Base-by-base conservation (phyloP, 2,888 invertebrate genomes). In the Myopa testacea region DNA sequence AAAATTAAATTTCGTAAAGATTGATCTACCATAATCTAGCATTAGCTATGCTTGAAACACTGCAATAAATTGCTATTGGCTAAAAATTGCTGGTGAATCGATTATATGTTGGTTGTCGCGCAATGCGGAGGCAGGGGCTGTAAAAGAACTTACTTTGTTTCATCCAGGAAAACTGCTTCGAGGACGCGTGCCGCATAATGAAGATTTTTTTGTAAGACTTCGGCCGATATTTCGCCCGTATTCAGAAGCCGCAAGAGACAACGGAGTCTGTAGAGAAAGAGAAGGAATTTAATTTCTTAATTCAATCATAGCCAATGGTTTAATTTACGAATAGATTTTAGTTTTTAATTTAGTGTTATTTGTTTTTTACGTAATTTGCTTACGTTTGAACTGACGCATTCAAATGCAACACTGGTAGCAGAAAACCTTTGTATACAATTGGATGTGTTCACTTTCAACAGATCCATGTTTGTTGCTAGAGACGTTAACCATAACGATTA, bases 181-280 rank as follows among this genome's bases (percentile, higher is more conserved):
- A 98, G 92, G 68, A 98, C 97, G 87, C 95, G 94, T 26, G 96
- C 96, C 76, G 97, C 97, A 90, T 97, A 98, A 86, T 96, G 95
- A 83, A 98, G 91, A 91, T 98, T 98, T 90, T 95, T 94, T 91
- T 96, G 95, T 85, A 98, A 92, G 82, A 96, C 94, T 89, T 96
- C 96, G 83, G 94, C 94, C 52, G 96, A 94, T 86, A 98, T 94
- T 91, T 96, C 95, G 87, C 96, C 97, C 88, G 93, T 92, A 88
- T 95, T 94, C 87, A 97, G 92, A 89, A 96, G 95, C 89, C 95
- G 94, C 88, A 97, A 91, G 88, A 98, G 93, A 91, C 95, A 95
- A 88, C 97, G 95, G 90, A 98, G 93, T 92, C 98, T 97, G 92
- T 80, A 91, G 89, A 88, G 79, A 79, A 78, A 79, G 76, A 80